Evolutionary conservation across 2,113 vertebrate genomes (phyloP).

Genomic region (Vombatus ursinus): DNA sequence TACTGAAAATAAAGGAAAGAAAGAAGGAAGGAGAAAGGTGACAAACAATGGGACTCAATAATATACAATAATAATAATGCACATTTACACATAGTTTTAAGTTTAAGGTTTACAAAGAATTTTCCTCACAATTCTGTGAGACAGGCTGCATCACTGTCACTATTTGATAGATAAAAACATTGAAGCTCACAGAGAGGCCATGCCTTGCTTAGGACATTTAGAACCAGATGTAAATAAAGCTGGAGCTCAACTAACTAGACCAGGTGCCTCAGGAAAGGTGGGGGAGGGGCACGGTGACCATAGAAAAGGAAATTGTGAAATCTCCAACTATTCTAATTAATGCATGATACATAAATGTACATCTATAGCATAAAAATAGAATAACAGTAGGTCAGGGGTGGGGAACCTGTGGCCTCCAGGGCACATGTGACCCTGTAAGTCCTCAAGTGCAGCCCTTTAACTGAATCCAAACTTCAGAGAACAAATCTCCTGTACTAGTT

Average conservation of each 20-base stretch:
- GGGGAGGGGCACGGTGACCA: neutral
- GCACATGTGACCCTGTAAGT: too few relatives aligned
- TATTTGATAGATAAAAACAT: neutral
- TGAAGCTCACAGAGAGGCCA: neutral
- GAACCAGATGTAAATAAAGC: neutral
- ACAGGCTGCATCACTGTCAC: neutral
- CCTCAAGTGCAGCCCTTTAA: too few relatives aligned
- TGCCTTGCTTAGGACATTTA: neutral
- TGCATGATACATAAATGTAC: neutral
- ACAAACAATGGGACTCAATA: constrained; percentile 16
- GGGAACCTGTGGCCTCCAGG: too few relatives aligned
- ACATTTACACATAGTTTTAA: neutral
- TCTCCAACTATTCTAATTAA: constrained; percentile 22
- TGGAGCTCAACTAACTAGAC: neutral
- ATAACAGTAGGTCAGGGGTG: neutral
- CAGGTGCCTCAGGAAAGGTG: neutral
- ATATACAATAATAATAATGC: neutral
- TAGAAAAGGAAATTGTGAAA: neutral
- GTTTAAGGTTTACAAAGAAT: neutral
- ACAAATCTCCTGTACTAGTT: neutral
- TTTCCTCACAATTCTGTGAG: neutral
- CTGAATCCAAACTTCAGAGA: too few relatives aligned
- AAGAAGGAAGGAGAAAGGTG: neutral
- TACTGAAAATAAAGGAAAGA: constrained; percentile 8
- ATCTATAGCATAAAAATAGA: neutral